Percentiles rank a stretch among this genome's conserved stretches.
phyloP scores from a whole-genome alignment of 2,113 vertebrate species.

The Melierax canorus region DNA sequence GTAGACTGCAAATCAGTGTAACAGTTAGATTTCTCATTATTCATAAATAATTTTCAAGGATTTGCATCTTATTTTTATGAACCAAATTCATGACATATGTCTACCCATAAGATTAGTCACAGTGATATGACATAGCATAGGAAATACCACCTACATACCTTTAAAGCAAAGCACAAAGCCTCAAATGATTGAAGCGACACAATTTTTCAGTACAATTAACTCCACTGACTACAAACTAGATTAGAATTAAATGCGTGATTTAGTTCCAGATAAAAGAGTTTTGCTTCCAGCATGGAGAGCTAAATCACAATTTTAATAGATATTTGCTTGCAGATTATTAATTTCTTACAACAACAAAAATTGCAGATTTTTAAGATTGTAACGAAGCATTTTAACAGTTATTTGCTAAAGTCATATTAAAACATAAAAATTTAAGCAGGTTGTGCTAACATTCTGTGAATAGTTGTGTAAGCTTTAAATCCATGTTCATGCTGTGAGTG shows the following conservation, averaged over 20 bases:
- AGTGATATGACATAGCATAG: background rate
- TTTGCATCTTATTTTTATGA: background rate
- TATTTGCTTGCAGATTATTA: background rate
- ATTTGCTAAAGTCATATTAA: background rate
- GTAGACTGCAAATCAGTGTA: background rate
- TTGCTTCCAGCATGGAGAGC: background rate
- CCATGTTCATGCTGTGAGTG: background rate
- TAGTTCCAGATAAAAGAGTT: background rate
- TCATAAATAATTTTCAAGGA: background rate
- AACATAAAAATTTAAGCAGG: background rate
- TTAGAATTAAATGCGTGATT: background rate
- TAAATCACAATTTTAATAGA: background rate
- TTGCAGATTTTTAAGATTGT: background rate
- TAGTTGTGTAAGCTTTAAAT: background rate
- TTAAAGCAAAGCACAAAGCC: background rate
- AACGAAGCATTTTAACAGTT: background rate
- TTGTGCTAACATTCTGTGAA: background rate
- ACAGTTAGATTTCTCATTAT: background rate
- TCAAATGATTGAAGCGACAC: background rate
- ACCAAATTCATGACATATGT: background rate
- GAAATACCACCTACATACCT: background rate
- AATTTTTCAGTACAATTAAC: background rate
- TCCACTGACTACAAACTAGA: background rate
- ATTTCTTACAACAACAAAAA: background rate
- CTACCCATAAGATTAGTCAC: background rate